Evolutionary conservation across 1,140 invertebrate genomes (phyloP).

Genomic region (Elymnias hypermnestra): DNA sequence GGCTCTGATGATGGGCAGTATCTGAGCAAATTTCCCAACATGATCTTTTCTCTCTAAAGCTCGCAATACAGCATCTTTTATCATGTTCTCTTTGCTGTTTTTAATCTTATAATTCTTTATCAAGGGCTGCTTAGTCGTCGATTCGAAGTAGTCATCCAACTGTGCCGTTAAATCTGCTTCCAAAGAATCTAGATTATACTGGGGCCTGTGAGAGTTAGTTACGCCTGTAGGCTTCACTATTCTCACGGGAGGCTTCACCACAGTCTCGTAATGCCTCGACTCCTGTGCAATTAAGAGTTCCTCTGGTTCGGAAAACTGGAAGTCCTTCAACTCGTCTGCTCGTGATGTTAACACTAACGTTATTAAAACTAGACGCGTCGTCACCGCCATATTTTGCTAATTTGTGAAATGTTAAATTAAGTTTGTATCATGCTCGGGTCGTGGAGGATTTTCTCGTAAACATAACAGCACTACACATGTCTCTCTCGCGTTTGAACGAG

Average conservation of each 20-base stretch:
- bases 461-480: slow-evolving; percentile 26
- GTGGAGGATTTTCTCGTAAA: slow-evolving; percentile 10
- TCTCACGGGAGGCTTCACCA: slow-evolving; percentile 47
- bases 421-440: background rate
- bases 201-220: slow-evolving; percentile 69
- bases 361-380: slow-evolving; percentile 22
- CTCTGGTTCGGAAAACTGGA: slow-evolving; percentile 41
- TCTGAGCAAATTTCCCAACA: slow-evolving; percentile 75
- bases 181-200: slow-evolving; percentile 61
- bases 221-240: slow-evolving; percentile 57
- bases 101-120: slow-evolving; percentile 60
- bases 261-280: slow-evolving; percentile 51
- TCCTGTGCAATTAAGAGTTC: slow-evolving; percentile 64
- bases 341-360: slow-evolving; percentile 9
- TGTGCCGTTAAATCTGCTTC: slow-evolving; percentile 34
- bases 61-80: slow-evolving; percentile 65
- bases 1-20: slow-evolving; percentile 79
- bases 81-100: slow-evolving; percentile 70
- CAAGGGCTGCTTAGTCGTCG: slow-evolving; percentile 34
- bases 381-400: slow-evolving; percentile 32
- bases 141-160: slow-evolving; percentile 33
- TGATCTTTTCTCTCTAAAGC: slow-evolving; percentile 72
- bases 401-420: background rate
- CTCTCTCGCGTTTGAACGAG: slow-evolving; percentile 9
- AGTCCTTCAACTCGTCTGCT: slow-evolving; percentile 41